Evolutionary conservation across 2,113 vertebrate species (phyloP).

Genomic region (Ictalurus furcatus): DNA sequence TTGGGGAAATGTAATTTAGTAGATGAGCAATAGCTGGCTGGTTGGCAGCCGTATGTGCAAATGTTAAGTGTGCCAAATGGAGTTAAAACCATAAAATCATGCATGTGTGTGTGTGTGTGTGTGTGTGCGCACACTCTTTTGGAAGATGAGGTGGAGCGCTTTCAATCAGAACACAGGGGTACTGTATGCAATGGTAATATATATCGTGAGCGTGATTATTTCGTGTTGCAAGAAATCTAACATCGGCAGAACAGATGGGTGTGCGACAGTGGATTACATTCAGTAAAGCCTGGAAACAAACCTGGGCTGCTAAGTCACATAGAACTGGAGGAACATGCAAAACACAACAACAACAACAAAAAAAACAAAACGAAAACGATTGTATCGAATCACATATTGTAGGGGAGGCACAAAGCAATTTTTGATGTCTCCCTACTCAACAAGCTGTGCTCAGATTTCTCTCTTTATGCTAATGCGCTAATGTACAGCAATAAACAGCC

Average conservation of each 20-base stretch:
- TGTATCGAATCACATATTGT: conserved; percentile 25
- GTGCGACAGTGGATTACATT: background rate
- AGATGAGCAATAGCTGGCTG: conserved; percentile 26
- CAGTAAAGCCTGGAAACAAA: background rate
- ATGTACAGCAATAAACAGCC: conserved; percentile 17
- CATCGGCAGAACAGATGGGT: background rate
- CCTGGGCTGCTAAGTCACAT: background rate
- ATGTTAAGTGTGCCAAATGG: conserved; percentile 15
- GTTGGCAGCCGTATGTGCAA: conserved; percentile 14
- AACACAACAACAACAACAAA: background rate
- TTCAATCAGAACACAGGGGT: background rate
- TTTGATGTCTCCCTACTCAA: conserved; percentile 30
- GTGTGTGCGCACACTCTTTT: background rate
- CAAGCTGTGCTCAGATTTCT: conserved; percentile 12
- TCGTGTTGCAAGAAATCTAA: background rate
- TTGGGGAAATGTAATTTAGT: conserved; percentile 6
- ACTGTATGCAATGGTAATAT: background rate
- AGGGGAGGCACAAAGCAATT: conserved; percentile 46
- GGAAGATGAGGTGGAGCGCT: background rate
- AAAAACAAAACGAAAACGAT: background rate
- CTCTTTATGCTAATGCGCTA: conserved; percentile 28
- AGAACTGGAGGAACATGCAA: background rate
- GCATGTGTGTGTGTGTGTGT: background rate
- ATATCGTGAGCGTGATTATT: background rate
- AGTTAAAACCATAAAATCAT: background rate